Base-by-base conservation (phyloP, 2,113 vertebrate genomes). In the Upupa epops region DNA sequence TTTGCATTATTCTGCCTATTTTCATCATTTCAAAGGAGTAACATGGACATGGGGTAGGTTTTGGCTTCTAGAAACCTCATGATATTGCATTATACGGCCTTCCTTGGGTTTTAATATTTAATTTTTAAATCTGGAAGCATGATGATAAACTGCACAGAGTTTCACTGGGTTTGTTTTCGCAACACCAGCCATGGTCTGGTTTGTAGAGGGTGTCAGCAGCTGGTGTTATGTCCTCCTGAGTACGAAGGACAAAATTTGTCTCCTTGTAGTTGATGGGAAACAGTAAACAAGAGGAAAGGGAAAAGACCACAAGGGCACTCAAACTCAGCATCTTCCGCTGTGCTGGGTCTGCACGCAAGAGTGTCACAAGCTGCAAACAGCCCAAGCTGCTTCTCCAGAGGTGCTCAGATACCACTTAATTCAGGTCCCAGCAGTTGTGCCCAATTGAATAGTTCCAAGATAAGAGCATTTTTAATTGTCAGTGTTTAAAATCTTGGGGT, bases 201-300 rank as follows among this genome's bases (percentile, higher is more conserved):
- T 84, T 63, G 9, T 11, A 45, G 45, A 42, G 16, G 17, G 28
- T 28, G 52, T 55, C 74, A 71, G 75, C 58, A 25, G 69, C 18
- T 26, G 45, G 36, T 18, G 36, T 32, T 29, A 6, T 0, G 22
- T 72, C 91, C 75, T 88, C 46, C 64, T 69, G 66, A 32, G 28
- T n/a, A 55, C 49, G 78, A 94, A 93, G 89, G 89, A 75, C 74
- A 59, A 49, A 54, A 34, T 54, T 60, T 78, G 46, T 61, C 81
- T 80, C 54, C 37, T 76, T 1, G 6, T 52, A 46, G 28, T 2
- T 75, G 71, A 66, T 69, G 71, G 71, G 48, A 83, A 92, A 75
- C 15, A 25, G 54, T 52, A 68, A 90, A 86, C 11, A 74, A 37
- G 66, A 51, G 59, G 60, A 61, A 72, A 87, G 63, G 46, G 55